Conservation (phyloP, 2,797 vertebrate species). For the Protosalanx chinensis region DNA sequence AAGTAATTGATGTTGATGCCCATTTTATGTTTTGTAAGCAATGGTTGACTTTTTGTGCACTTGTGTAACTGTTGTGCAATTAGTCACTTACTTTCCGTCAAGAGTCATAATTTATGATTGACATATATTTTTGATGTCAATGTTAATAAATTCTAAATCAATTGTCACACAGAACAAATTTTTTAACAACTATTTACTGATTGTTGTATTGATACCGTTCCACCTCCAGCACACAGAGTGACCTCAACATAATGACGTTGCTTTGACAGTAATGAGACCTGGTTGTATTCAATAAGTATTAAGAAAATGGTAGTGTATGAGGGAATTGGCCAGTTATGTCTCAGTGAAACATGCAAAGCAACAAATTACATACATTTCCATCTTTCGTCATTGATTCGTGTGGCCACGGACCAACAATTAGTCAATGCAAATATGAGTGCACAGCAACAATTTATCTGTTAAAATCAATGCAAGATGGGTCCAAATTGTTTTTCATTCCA, state of each 20-base stretch:
- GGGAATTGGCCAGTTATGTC: neutral
- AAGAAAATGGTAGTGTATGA: constrained; percentile 41
- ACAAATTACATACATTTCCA: no score
- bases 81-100: neutral
- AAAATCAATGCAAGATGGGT: neutral
- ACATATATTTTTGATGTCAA: neutral
- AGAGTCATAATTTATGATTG: neutral
- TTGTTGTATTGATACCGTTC: neutral
- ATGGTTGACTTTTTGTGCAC: neutral
- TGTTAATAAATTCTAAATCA: neutral
- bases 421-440: neutral
- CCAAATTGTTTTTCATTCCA: neutral
- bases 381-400: no score
- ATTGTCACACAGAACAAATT: no score
- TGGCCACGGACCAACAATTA: neutral
- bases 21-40: neutral
- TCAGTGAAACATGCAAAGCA: neutral
- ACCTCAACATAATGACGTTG: constrained; percentile 25
- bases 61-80: constrained; percentile 7
- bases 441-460: neutral
- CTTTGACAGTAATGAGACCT: constrained; percentile 42
- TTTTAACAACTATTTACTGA: neutral
- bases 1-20: constrained; percentile 1
- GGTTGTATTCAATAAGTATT: constrained; percentile 48
- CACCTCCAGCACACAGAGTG: constrained; percentile 19